A percentile compares a stretch with the other conserved stretches of the same genome.
phyloP scores from a whole-genome alignment of 2,888 invertebrate species.

The Nomada flava region DNA sequence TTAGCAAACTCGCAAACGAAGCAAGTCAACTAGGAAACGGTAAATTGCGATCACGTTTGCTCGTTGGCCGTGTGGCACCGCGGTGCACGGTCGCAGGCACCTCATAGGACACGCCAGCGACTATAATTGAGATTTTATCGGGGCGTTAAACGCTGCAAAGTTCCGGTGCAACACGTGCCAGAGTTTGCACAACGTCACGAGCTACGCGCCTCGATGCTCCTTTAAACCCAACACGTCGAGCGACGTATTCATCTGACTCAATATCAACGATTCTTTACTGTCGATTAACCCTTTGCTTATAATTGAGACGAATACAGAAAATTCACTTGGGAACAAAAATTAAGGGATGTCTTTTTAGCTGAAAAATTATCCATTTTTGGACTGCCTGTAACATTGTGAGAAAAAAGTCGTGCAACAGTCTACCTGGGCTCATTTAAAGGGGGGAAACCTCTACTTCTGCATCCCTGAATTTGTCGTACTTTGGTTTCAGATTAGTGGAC shows the following conservation, averaged over 20 bases:
- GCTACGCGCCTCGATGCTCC: slow-evolving; percentile 33
- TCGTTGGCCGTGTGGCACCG: slow-evolving; percentile 2
- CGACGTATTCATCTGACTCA: slow-evolving; percentile 16
- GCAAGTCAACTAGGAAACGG: slow-evolving; percentile 22
- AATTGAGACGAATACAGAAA: no score
- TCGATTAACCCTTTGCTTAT: background rate
- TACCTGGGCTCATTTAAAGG: no score
- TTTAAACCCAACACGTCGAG: slow-evolving; percentile 43
- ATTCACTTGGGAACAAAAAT: no score
- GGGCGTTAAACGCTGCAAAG: slow-evolving; percentile 65
- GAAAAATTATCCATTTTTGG: no score
- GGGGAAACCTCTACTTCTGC: no score
- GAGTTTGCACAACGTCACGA: slow-evolving; percentile 49
- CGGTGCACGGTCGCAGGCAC: slow-evolving; percentile 39
- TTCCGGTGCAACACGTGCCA: slow-evolving; percentile 70
- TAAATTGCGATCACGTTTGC: slow-evolving; percentile 49
- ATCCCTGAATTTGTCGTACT: background rate
- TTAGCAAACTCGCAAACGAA: slow-evolving; percentile 9
- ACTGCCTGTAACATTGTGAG: background rate
- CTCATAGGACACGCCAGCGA: slow-evolving; percentile 60
- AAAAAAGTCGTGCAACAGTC: background rate
- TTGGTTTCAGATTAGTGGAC: slow-evolving; percentile 50
- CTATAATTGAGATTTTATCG: slow-evolving; percentile 73
- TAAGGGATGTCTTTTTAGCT: no score
- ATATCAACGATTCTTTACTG: slow-evolving; percentile 14